Conservation (phyloP, 2,888 invertebrate species). For the Philopedon plagiatum region DNA sequence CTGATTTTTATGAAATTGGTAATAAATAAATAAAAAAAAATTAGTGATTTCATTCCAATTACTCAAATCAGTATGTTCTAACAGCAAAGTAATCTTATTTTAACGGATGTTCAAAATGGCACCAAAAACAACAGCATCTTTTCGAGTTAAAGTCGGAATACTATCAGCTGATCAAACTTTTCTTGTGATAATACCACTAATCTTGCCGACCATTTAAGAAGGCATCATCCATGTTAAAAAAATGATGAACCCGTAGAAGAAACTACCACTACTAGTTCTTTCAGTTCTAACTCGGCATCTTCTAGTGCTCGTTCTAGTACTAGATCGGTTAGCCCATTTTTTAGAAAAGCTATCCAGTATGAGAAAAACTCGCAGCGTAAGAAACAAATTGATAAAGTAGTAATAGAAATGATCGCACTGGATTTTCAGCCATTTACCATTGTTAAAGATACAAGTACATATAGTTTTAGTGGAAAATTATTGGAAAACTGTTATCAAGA, state of each 20-base stretch:
- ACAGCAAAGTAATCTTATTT: neutral
- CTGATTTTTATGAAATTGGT: too few relatives aligned
- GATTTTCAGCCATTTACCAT: constrained; percentile 47
- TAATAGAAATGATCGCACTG: constrained; percentile 40
- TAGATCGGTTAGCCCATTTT: constrained; percentile 2
- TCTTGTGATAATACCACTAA: neutral
- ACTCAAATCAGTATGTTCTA: too few relatives aligned
- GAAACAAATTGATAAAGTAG: constrained; percentile 37
- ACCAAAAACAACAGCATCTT: neutral
- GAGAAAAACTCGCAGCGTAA: constrained; percentile 9
- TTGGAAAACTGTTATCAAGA: neutral
- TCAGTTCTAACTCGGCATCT: neutral
- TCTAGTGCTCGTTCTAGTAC: constrained; percentile 4
- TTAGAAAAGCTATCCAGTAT: constrained; percentile 21
- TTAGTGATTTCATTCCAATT: too few relatives aligned
- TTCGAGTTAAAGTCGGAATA: neutral
- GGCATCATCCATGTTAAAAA: neutral
- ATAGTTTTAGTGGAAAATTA: constrained; percentile 29
- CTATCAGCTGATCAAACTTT: constrained; percentile 30
- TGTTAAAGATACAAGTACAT: constrained; percentile 43
- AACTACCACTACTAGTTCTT: too few relatives aligned
- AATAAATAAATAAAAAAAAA: too few relatives aligned
- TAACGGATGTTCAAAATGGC: neutral
- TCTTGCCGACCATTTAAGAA: neutral
- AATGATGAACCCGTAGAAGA: neutral